Evolutionary conservation across 1,140 invertebrate species (phyloP), one percentile per base, ranked within the genome.

Genomic region (Diachasmimorpha longicaudata): DNA sequence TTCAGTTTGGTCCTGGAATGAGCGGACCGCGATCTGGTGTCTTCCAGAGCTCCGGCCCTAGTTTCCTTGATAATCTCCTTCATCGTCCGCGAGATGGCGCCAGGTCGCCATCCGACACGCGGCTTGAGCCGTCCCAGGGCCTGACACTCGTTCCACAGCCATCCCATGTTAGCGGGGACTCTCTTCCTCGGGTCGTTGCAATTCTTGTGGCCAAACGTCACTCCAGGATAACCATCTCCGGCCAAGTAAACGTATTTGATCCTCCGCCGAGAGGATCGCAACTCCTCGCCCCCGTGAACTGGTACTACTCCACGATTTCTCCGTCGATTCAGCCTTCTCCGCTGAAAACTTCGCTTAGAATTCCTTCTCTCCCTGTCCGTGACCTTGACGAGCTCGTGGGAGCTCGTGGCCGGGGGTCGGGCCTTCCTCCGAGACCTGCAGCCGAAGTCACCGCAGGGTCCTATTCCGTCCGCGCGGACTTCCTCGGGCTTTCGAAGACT

Each of bases 101-200:
- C 88, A 1, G 88, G 88, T 37, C 78, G 84, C 88, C 88, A 89
- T 0, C 87, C 87, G 1, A 74, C 63, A 0, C 87, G 81, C 2
- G 80, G 81, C 58, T 85, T 88, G 10, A 85, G 8, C 31, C 79
- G 82, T 0, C 79, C 82, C 0, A 78, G n/a, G 0, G 76, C 44
- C 66, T 83, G 74, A 39, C 48, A 68, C 14, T 79, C 9, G 58
- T 84, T 84, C 85, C 85, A 85, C 70, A 81, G 69, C 85, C 85
- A 87, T 5, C 85, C 84, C 84, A 86, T 85, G n/a, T 83, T 81
- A 5, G 77, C 72, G 4, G 85, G 85, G 4, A 87, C 81, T 67
- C 79, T 77, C 6, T 67, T 58, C 14, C 77, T 44, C 6, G 16
- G 13, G 31, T 79, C 74, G 10, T 78, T 73, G 52, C 85, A 86